These are phyloP conservation scores for Copidosoma aretas DNA, from an alignment of 2,888 invertebrate species.

Conservation along the genomic window DNA sequence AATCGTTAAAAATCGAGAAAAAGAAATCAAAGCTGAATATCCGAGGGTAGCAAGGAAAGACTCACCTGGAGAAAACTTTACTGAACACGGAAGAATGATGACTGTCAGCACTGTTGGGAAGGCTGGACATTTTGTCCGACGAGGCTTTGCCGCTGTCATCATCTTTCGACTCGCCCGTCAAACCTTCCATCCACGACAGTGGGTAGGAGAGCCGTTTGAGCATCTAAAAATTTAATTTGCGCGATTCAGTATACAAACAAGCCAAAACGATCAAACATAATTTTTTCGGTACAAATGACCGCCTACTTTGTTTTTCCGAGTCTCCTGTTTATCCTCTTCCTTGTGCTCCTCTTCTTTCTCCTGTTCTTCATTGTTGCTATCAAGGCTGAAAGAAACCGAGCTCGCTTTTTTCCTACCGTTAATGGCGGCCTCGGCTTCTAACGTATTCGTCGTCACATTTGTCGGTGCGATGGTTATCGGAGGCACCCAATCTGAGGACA, in stretches of 20 bases:
- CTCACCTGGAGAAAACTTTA: slow-evolving; percentile 88
- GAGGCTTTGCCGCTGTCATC: slow-evolving; percentile 67
- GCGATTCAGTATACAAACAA: not conserved
- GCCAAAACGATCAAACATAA: too few relatives aligned
- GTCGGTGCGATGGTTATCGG: slow-evolving; percentile 80
- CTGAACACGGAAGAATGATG: slow-evolving; percentile 82
- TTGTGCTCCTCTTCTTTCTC: slow-evolving; percentile 64
- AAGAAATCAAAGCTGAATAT: slow-evolving; percentile 1
- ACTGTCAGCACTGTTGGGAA: slow-evolving; percentile 69
- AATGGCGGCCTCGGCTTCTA: slow-evolving; percentile 59
- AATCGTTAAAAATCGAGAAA: slow-evolving; percentile 15
- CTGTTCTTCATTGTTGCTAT: slow-evolving; percentile 65
- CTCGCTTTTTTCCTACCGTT: slow-evolving; percentile 73
- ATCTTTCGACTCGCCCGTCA: slow-evolving; percentile 76
- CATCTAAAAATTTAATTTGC: slow-evolving; percentile 68
- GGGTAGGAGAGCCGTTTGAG: slow-evolving; percentile 90
- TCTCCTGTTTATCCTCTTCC: slow-evolving; percentile 65
- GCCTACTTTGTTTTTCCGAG: slow-evolving; percentile 78
- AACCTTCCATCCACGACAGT: slow-evolving; percentile 88
- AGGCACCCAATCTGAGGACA: slow-evolving; percentile 87
- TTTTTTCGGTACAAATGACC: too few relatives aligned
- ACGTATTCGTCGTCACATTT: slow-evolving; percentile 69
- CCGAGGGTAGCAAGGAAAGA: not conserved
- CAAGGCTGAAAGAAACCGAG: slow-evolving; percentile 76
- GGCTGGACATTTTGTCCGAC: slow-evolving; percentile 66